Percentiles rank a stretch among this genome's conserved stretches.
phyloP scores from a whole-genome alignment of 2,113 vertebrate species.

The Capreolus pygargus region DNA sequence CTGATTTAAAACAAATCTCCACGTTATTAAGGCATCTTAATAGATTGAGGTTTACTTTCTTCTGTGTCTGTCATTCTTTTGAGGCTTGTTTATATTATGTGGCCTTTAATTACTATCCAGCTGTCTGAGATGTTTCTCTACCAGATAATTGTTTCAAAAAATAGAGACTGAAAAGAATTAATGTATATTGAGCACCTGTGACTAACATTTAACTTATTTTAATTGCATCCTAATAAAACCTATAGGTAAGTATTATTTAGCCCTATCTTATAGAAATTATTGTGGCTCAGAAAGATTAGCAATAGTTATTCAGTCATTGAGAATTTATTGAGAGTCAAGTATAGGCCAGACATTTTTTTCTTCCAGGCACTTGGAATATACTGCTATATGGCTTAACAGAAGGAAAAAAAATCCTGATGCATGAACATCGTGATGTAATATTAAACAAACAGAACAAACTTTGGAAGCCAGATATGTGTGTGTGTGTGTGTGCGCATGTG shows the following conservation, averaged over 20 bases:
- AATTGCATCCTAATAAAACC: background rate
- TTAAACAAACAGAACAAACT: background rate
- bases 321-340: background rate
- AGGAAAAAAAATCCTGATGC: background rate
- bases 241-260: background rate
- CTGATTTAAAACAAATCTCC: background rate
- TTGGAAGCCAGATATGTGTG: background rate
- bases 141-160: slow-evolving; percentile 17
- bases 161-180: slow-evolving; percentile 8
- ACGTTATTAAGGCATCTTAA: background rate
- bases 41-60: background rate
- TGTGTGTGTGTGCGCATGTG: too few species aligned
- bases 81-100: background rate
- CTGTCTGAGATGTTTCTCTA: background rate
- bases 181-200: background rate
- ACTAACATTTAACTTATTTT: background rate
- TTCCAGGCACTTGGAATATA: background rate
- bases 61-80: background rate
- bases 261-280: background rate
- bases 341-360: background rate
- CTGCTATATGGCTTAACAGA: background rate
- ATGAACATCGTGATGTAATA: background rate
- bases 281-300: background rate
- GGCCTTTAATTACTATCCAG: background rate
- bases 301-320: background rate